Evolutionary conservation across 2,888 invertebrate species (phyloP).

Genomic region (Trichogramma dendrolimi): DNA sequence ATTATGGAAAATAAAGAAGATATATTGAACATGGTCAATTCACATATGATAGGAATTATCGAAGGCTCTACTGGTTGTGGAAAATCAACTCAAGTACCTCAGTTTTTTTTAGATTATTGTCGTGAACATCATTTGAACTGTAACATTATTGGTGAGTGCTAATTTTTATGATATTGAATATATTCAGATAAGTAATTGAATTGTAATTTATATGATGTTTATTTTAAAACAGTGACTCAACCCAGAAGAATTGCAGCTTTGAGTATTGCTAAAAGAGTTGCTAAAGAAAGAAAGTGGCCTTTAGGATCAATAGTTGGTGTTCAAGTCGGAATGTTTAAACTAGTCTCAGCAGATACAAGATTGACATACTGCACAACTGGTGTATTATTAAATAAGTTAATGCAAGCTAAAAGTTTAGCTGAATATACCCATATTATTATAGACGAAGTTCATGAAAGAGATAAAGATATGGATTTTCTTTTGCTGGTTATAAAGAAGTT

Average conservation of each 20-base stretch:
- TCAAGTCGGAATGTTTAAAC: conserved; percentile 73
- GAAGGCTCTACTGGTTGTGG: conserved; percentile 95
- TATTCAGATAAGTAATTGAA: conserved; percentile 6
- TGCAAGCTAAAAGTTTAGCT: conserved; percentile 66
- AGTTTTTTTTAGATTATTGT: conserved; percentile 82
- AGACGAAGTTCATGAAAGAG: conserved; percentile 92
- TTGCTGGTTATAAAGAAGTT: conserved; percentile 78
- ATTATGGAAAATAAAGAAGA: conserved; percentile 48
- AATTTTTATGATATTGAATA: conserved; percentile 3
- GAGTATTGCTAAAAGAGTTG: conserved; percentile 81
- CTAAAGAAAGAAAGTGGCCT: conserved; percentile 77
- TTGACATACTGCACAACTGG: conserved; percentile 87
- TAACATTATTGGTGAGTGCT: conserved; percentile 63
- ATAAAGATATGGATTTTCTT: conserved; percentile 87
- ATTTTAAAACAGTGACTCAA: conserved; percentile 67
- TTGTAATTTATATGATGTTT: neutral
- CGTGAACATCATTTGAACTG: conserved; percentile 63
- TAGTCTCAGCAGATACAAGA: conserved; percentile 64
- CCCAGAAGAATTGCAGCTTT: conserved; percentile 91
- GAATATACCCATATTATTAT: conserved; percentile 84
- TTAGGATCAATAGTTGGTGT: conserved; percentile 82
- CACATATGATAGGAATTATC: conserved; percentile 74
- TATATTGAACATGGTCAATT: conserved; percentile 67
- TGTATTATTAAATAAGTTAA: conserved; percentile 74
- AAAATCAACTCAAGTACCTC: conserved; percentile 83